Percentiles rank a stretch among this genome's conserved stretches.
Conservation (phyloP, 92 coral and sea anemone genomes). For the Micromussa lordhowensis region DNA sequence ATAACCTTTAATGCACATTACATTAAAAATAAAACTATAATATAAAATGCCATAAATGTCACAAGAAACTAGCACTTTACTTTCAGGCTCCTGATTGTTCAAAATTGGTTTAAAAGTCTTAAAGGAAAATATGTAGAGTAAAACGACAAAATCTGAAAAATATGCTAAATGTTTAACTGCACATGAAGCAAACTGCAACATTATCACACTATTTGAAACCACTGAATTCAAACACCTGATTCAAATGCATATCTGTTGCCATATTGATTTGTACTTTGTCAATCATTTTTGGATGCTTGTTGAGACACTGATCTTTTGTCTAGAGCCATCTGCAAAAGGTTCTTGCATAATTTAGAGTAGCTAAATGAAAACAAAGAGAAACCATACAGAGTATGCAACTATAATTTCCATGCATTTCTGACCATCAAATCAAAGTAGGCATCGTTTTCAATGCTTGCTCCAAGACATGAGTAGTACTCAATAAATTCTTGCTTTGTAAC, state of each 20-base stretch:
- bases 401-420: constrained; percentile 86
- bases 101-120: neutral
- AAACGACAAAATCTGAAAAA: neutral
- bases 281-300: neutral
- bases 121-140: no score
- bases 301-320: neutral
- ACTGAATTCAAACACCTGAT: neutral
- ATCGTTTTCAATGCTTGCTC: constrained; percentile 84
- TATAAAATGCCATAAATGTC: neutral
- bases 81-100: neutral
- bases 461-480: constrained; percentile 87
- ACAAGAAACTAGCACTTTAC: neutral
- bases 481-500: constrained; percentile 80
- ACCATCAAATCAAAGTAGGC: constrained; percentile 96
- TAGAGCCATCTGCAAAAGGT: neutral
- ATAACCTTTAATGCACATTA: neutral
- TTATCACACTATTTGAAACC: neutral
- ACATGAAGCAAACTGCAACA: neutral
- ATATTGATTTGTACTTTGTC: neutral
- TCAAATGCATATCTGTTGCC: neutral
- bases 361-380: constrained; percentile 31
- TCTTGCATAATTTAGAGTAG: neutral
- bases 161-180: neutral
- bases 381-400: neutral
- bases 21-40: neutral